phyloP scores from a whole-genome alignment of 1,140 invertebrate genomes.

The Pseudobourletiella spinata region DNA sequence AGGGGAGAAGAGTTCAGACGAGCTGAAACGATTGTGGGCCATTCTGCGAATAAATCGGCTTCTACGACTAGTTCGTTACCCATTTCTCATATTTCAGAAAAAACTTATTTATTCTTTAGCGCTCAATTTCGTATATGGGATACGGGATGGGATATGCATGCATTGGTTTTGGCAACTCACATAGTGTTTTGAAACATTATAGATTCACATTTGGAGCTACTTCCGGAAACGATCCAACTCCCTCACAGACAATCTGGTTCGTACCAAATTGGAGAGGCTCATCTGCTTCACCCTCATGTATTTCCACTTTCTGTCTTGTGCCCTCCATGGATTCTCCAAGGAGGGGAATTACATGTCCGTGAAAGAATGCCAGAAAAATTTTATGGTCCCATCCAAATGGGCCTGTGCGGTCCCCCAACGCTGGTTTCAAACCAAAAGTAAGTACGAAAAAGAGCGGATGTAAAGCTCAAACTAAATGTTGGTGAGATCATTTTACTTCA shows the following conservation, averaged over 20 bases:
- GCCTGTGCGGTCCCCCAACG: background rate
- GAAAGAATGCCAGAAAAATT: background rate
- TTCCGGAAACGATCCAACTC: background rate
- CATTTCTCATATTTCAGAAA: conserved; percentile 2
- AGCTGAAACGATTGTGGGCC: background rate
- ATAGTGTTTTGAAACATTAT: no score
- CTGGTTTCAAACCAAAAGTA: conserved; percentile 17
- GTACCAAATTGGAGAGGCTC: conserved; percentile 11
- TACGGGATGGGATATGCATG: no score
- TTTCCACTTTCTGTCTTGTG: conserved; percentile 8
- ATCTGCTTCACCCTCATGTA: conserved; percentile 1
- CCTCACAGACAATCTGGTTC: conserved; percentile 1
- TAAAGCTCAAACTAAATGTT: background rate
- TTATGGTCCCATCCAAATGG: background rate
- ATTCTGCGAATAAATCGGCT: conserved; percentile 4
- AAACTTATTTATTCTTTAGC: background rate
- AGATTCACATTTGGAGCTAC: conserved; percentile 7
- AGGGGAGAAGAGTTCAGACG: background rate
- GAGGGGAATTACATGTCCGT: background rate
- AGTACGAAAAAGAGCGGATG: background rate
- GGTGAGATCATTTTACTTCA: background rate
- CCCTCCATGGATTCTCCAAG: background rate
- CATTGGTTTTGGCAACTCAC: no score
- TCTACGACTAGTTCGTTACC: conserved; percentile 5
- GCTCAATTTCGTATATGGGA: no score